Percentiles rank a stretch among this genome's conserved stretches.
Conservation (phyloP, 1,140 invertebrate genomes). For the Bombus affinis region DNA sequence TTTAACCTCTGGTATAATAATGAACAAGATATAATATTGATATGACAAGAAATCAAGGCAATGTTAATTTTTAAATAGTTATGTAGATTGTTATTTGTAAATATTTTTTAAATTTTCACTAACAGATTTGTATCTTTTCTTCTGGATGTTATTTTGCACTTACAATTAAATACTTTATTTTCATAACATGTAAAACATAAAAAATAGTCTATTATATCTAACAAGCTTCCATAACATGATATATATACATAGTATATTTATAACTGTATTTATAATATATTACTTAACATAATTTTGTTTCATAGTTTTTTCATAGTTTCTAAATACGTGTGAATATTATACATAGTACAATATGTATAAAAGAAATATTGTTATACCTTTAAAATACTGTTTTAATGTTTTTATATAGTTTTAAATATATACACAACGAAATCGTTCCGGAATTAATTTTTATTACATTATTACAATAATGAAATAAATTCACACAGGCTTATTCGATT, state of each 20-base stretch:
- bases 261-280: not conserved
- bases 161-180: not conserved
- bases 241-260: not conserved
- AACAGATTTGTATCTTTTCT: slow-evolving; percentile 13
- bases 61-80: slow-evolving; percentile 5
- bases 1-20: not conserved
- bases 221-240: not conserved
- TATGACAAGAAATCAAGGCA: not conserved
- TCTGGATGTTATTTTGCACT: not conserved
- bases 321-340: slow-evolving; percentile 1
- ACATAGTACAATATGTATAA: slow-evolving; percentile 1
- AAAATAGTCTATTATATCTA: slow-evolving; percentile 23
- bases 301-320: not conserved
- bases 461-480: not conserved
- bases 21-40: not conserved
- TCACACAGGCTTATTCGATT: not conserved
- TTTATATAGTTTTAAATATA: slow-evolving; percentile 27
- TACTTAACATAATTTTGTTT: slow-evolving; percentile 22
- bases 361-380: slow-evolving; percentile 1
- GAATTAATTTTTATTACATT: not conserved
- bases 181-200: slow-evolving; percentile 1
- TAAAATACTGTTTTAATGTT: slow-evolving; percentile 18
- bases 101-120: slow-evolving; percentile 16
- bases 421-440: not conserved
- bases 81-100: slow-evolving; percentile 30